Evolutionary conservation across 2,888 invertebrate species (phyloP), one percentile per base, ranked within the genome.

Genomic region (Toxonevra muliebris): DNA sequence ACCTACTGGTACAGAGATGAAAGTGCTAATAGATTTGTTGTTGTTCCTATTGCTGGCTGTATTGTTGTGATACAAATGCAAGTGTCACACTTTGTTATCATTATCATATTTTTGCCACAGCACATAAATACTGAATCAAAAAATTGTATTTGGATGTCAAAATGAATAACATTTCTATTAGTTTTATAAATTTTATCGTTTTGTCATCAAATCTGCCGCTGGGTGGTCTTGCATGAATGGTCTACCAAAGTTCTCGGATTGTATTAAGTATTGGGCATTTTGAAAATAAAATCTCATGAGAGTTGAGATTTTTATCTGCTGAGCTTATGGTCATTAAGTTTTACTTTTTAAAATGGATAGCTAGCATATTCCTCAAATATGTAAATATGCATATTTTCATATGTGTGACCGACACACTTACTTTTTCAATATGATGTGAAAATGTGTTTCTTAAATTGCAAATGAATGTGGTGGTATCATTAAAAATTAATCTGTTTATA

Each of bases 241-340:
- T 48, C 48, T 7, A 30, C 30, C 30, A 30, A 30, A 30, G 7
- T 30, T 30, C 30, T 4, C 30, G 30, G 3, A 30, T 30, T 2
- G 30, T 4, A 4, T 30, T 30, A n/a, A n/a, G n/a, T n/a, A 30
- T 7, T 30, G 30, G 30, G 30, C 30, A 30, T 30, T 30, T 30
- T 30, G 30, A 30, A 30, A 30, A 30, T 2, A 30, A 30, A 30
- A 30, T 30, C 30, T 30, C 30, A 30, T 30, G 30, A 30, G 30
- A 30, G 30, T 30, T 30, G 30, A 30, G 30, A 30, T 30, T 30
- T 30, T 30, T 7, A 30, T 30, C 30, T 48, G 63, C 30, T 57
- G 48, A 64, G 48, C 64, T 64, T 64, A 64, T 57, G 64, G 8
- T 50, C n/a, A 41, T 64, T 64, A 55, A 50, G 43, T 40, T 11